A percentile compares a stretch with the other conserved stretches of the same genome.
phyloP scores from a whole-genome alignment of 2,113 vertebrate genomes.

The Zingel zingel region DNA sequence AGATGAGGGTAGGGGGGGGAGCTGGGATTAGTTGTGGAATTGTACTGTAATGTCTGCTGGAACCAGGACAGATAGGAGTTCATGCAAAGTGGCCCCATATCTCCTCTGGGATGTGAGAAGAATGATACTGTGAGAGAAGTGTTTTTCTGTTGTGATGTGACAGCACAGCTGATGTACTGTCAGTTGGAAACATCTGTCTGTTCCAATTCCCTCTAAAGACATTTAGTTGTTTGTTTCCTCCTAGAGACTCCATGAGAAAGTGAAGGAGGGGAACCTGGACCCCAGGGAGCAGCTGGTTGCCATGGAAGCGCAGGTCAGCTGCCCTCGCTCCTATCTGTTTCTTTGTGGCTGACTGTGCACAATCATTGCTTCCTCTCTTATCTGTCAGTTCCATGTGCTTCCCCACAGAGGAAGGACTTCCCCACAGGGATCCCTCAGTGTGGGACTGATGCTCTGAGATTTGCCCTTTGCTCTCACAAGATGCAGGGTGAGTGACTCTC shows the following conservation, averaged over 20 bases:
- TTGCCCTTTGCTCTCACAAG: constrained; percentile 91
- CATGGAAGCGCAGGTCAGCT: constrained; percentile 89
- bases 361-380: constrained; percentile 23
- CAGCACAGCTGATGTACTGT: neutral
- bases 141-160: neutral
- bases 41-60: too few relatives aligned
- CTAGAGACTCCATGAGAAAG: constrained; percentile 86
- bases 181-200: neutral
- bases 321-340: neutral
- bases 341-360: constrained; percentile 12
- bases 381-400: constrained; percentile 33
- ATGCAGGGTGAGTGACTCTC: constrained; percentile 85
- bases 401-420: constrained; percentile 88
- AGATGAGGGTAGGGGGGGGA: too few relatives aligned
- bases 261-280: constrained; percentile 89
- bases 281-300: constrained; percentile 87
- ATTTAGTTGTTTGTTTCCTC: neutral
- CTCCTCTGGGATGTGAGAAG: neutral
- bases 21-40: too few relatives aligned
- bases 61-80: neutral
- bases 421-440: constrained; percentile 91
- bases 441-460: constrained; percentile 91
- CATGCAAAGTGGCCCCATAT: neutral
- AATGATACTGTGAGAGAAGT: neutral
- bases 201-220: neutral